Base-by-base conservation (phyloP, 2,113 vertebrate species). In the Tretioscincus oriximinensis region DNA sequence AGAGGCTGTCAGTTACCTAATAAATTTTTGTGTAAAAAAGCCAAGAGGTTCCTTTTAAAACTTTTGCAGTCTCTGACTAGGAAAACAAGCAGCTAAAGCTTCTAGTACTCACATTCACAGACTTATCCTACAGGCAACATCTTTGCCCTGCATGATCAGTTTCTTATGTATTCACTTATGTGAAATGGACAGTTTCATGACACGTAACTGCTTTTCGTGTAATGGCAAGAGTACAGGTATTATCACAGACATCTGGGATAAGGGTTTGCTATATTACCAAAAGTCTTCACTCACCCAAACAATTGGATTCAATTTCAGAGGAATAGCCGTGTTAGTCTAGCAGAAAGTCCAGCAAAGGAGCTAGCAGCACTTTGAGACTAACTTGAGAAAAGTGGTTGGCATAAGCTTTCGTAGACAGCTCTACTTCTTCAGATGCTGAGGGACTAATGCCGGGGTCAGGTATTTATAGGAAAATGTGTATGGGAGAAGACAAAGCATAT, bases 31-130 rank as follows among this genome's bases (percentile, higher is more conserved):
- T n/a, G 81, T 72, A 80, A 79, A 80, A 85, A 88, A 85, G 86
- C 74, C 68, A 77, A 81, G 83, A 74, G 73, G 21, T 86, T 91
- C 86, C 77, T 77, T 82, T 29, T 84, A 11, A 75, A 35, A 73
- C 83, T 91, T 76, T 78, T 84, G 83, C 80, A 66, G 76, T 65
- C 76, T 85, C 81, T 90, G 84, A 89, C 79, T 90, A 87, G 72
- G 79, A 73, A 90, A 92, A 80, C 14, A 82, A 68, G 81, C 86
- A 89, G 81, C 35, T 86, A 83, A 85, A 82, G 12, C 63, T 88
- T 84, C 76, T 73, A 85, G 73, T 45, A n/a, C 45, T 41, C 18
- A 49, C 16, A 80, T 24, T 77, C 76, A 29, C 20, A 69, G 41
- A 51, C 66, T 47, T 80, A 77, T 28, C 86, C 24, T 73, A 76